Conservation (phyloP, 2,113 vertebrate genomes). For the Danio rerio region DNA sequence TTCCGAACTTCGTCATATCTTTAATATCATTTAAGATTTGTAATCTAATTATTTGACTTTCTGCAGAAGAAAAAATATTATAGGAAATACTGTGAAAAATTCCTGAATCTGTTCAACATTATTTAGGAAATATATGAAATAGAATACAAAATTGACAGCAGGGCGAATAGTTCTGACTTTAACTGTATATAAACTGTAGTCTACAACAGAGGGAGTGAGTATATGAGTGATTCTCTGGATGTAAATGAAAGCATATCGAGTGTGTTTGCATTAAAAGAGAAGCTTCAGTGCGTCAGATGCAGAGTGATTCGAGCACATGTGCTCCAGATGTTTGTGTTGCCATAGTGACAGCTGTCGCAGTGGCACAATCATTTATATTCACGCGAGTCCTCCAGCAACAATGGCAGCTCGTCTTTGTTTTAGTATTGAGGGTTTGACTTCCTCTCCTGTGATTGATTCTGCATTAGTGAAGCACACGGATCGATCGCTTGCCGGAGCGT, state of each 20-base stretch:
- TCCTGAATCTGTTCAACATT: too few species aligned
- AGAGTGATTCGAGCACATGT: not conserved
- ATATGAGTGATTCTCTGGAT: not conserved
- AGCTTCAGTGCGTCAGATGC: not conserved
- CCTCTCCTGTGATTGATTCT: conserved; percentile 33
- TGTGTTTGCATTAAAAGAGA: not conserved
- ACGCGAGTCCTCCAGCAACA: not conserved
- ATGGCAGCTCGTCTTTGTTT: conserved; percentile 14
- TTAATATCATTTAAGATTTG: too few species aligned
- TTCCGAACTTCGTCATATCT: too few species aligned
- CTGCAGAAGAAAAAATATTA: too few species aligned
- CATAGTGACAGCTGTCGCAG: conserved; percentile 26
- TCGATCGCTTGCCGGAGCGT: conserved; percentile 4
- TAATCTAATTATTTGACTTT: too few species aligned
- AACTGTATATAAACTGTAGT: too few species aligned
- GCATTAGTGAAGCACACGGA: conserved; percentile 35
- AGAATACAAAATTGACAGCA: too few species aligned
- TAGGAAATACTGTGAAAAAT: too few species aligned
- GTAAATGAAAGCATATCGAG: not conserved
- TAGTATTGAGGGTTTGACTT: not conserved
- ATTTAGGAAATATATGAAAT: too few species aligned
- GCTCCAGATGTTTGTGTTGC: conserved; percentile 44
- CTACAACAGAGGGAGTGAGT: too few species aligned
- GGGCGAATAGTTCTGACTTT: too few species aligned
- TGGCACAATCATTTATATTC: conserved; percentile 20